Percentiles rank a stretch among this genome's conserved stretches.
Evolutionary conservation across 2,888 invertebrate genomes (phyloP).

Genomic region (Drosophila histrio): DNA sequence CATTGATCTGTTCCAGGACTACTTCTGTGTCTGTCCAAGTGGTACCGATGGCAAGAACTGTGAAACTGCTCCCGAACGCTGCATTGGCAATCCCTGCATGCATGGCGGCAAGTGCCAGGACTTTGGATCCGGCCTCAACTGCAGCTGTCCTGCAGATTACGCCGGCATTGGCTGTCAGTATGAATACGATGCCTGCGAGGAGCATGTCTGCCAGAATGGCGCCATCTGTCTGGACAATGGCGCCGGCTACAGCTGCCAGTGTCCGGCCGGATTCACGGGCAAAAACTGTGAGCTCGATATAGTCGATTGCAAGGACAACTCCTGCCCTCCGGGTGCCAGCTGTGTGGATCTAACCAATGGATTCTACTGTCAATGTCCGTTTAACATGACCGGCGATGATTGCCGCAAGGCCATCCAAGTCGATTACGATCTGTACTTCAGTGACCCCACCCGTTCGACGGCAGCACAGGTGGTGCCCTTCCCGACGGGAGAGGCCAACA

Average conservation of each 20-base stretch:
- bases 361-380: constrained; percentile 98
- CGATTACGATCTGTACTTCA: constrained; percentile 98
- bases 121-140: constrained; percentile 97
- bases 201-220: constrained; percentile 95
- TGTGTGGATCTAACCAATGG: constrained; percentile 95
- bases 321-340: constrained; percentile 96
- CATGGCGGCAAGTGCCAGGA: constrained; percentile 98
- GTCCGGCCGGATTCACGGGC: constrained; percentile 91
- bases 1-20: constrained; percentile 93
- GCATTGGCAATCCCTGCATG: constrained; percentile 91
- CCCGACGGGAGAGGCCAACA: constrained; percentile 90
- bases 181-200: constrained; percentile 96
- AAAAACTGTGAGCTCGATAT: constrained; percentile 96
- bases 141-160: constrained; percentile 94
- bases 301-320: constrained; percentile 95
- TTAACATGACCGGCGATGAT: constrained; percentile 97
- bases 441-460: constrained; percentile 94
- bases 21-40: constrained; percentile 89
- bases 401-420: constrained; percentile 98
- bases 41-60: constrained; percentile 99
- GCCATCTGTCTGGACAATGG: constrained; percentile 95
- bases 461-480: constrained; percentile 97
- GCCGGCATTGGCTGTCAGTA: constrained; percentile 96
- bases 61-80: constrained; percentile 96
- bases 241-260: constrained; percentile 92